Conservation (phyloP, 2,113 vertebrate species). For the Ameiurus melas region DNA sequence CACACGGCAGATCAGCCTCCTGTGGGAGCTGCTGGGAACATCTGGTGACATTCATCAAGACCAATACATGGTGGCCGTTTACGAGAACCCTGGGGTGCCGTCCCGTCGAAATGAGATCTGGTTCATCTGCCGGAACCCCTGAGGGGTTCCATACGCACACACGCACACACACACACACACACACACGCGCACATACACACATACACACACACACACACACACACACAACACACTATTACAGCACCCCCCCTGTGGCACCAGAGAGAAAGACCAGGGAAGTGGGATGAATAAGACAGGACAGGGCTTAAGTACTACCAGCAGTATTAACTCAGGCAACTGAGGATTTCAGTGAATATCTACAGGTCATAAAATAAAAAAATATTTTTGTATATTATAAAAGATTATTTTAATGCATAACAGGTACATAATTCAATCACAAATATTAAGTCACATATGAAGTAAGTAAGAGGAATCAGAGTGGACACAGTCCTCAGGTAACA, state of each 20-base stretch:
- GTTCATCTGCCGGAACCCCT: slow-evolving; percentile 71
- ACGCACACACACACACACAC: not conserved
- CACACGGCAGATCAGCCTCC: slow-evolving; percentile 68
- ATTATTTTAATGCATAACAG: not conserved
- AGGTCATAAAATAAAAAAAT: not conserved
- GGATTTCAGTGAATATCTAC: not conserved
- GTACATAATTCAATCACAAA: not conserved
- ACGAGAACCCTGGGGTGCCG: slow-evolving; percentile 78
- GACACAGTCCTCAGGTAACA: slow-evolving; percentile 7
- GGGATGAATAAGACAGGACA: not conserved
- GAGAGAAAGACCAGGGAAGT: not conserved
- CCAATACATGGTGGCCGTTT: slow-evolving; percentile 76
- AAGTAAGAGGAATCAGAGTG: not conserved
- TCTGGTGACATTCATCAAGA: slow-evolving; percentile 59
- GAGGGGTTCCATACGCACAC: not conserved
- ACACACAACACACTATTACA: not conserved
- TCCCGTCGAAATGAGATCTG: slow-evolving; percentile 84
- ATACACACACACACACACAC: too few species aligned
- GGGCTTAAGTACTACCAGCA: not conserved
- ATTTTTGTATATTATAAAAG: not conserved
- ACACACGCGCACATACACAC: not conserved
- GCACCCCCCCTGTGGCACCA: slow-evolving; percentile 5
- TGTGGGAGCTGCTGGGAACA: slow-evolving; percentile 76
- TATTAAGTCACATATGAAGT: not conserved
- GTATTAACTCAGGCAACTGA: not conserved